Percentiles rank a stretch among this genome's conserved stretches.
phyloP scores from a whole-genome alignment of 1,140 invertebrate species.

The Apis laboriosa region DNA sequence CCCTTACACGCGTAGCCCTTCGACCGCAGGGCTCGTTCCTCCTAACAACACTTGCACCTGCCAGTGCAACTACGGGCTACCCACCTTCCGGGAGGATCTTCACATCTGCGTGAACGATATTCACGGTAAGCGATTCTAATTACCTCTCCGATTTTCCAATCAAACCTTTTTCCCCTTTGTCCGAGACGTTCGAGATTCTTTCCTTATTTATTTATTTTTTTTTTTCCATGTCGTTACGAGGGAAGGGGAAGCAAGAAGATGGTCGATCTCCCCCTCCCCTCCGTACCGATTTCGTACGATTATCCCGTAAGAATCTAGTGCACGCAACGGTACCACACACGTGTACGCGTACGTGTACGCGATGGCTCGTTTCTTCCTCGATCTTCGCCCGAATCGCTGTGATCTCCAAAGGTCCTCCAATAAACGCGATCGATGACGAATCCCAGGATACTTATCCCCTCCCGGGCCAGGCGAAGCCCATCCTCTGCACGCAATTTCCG shows the following conservation, averaged over 20 bases:
- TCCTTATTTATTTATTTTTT: too few species aligned
- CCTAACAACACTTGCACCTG: conserved; percentile 82
- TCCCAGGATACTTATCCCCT: neutral
- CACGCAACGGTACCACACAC: conserved; percentile 18
- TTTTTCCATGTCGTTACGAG: neutral
- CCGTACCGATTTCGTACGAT: neutral
- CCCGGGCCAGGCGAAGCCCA: neutral
- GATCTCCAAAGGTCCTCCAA: neutral
- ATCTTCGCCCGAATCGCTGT: neutral
- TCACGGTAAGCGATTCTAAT: conserved; percentile 81
- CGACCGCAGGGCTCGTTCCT: conserved; percentile 45
- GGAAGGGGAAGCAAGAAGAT: neutral
- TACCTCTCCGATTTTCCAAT: neutral
- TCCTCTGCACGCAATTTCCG: neutral
- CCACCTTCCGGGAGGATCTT: conserved; percentile 86
- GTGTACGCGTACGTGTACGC: neutral
- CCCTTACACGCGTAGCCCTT: conserved; percentile 64
- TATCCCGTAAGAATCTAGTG: neutral
- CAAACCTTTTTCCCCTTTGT: neutral
- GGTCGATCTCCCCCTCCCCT: neutral
- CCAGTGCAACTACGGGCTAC: conserved; percentile 83
- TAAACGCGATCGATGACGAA: conserved; percentile 1
- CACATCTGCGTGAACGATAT: conserved; percentile 87
- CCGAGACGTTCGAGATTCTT: neutral
- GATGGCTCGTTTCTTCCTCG: neutral